Base-by-base conservation (phyloP, 2,888 invertebrate genomes). In the Tachina grossa region DNA sequence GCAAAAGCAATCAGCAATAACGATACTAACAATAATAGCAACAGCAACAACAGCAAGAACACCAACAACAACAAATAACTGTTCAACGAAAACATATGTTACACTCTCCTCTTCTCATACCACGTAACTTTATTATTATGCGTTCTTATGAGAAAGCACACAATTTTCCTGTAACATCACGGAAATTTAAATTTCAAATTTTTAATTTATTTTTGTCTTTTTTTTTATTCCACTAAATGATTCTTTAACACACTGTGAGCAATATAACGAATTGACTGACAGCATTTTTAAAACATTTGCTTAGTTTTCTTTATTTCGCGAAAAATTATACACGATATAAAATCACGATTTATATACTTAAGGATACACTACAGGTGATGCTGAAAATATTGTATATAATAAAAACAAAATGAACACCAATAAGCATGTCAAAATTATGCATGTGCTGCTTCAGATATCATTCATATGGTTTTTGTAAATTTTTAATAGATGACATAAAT, bases 101-200 rank as follows among this genome's bases (percentile, higher is more conserved):
- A 78, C 77, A 78, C 41, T 76, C 16, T 31, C 31, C 31, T 31
- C 65, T 63, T 43, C 68, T 22, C 59, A 59, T 59, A 13, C 59
- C 59, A 69, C 78, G 14, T 47, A 66, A 55, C n/a, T 41, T 11
- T 45, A 51, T 39, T 53, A 0, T 39, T 61, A 1, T 22, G 10
- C 53, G 39, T 59, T 5, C 41, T n/a, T 45, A 11, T 16, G 41
- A 53, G 31, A 14, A 14, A n/a, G 13, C 47, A 41, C 39, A 45
- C 39, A 72, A 47, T 72, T 47, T 68, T 45, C 19, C 53, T 71
- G 65, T 59, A 75, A 66, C 77, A 16, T 71, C 82, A 79, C 83
- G 85, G 79, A 85, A 85, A 85, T 85, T 83, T 85, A 85, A 85
- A 85, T 68, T 85, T 83, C 83, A 85, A 85, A 85, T 85, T 81